These are phyloP conservation scores for Rynchops niger DNA, from an alignment of 2,113 vertebrate species.

Conservation along the genomic window DNA sequence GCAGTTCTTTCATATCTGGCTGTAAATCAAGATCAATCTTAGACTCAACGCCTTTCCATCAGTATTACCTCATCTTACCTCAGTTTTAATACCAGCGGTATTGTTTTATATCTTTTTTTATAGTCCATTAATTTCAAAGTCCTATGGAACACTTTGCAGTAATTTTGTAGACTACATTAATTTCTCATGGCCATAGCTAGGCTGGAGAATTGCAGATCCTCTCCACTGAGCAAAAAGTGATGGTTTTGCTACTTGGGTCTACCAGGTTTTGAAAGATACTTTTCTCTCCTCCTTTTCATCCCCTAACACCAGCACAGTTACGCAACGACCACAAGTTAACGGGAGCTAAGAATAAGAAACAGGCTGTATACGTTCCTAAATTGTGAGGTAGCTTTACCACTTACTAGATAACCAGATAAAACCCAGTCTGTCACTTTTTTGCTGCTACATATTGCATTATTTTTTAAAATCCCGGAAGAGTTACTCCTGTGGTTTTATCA, in stretches of 20 bases:
- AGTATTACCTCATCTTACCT: constrained; percentile 57
- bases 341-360: neutral
- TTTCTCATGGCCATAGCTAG: constrained; percentile 23
- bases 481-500: neutral
- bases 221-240: constrained; percentile 33
- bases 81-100: constrained; percentile 54
- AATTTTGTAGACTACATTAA: constrained; percentile 69
- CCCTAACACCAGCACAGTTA: neutral
- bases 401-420: neutral
- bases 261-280: neutral
- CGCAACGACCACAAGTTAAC: neutral
- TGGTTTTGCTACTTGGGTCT: neutral
- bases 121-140: constrained; percentile 65
- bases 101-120: constrained; percentile 69
- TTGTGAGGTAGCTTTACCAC: neutral
- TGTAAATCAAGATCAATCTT: constrained; percentile 67
- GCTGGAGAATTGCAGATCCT: constrained; percentile 18
- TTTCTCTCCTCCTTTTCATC: neutral
- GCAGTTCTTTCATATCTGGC: constrained; percentile 29
- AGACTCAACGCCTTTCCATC: constrained; percentile 35
- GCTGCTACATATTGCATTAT: neutral
- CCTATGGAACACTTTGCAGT: constrained; percentile 59
- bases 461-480: neutral
- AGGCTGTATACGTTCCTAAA: neutral
- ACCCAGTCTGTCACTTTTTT: neutral